These are phyloP conservation scores for Anguilla japonica DNA, from an alignment of 2,113 vertebrate genomes.

Conservation along the genomic window DNA sequence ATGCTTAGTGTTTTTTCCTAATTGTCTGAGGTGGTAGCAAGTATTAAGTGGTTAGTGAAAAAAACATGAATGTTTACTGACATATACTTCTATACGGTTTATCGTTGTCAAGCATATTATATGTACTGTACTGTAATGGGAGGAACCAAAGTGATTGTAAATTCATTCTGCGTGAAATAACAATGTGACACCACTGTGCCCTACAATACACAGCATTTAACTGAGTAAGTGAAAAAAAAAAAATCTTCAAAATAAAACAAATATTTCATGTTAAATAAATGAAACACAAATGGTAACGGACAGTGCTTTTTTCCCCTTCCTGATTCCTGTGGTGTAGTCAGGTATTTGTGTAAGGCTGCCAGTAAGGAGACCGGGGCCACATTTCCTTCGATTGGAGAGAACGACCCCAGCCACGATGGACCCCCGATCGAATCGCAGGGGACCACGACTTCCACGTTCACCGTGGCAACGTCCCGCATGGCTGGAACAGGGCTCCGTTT, in stretches of 20 bases:
- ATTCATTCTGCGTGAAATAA: neutral
- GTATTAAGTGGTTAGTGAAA: conserved; percentile 12
- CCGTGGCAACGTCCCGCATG: neutral
- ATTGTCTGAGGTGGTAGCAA: conserved; percentile 17
- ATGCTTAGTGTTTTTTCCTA: neutral
- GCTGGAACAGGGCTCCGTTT: neutral
- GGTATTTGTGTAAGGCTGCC: conserved; percentile 36
- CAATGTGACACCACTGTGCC: neutral
- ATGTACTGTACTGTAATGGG: conserved; percentile 2
- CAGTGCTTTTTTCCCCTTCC: neutral
- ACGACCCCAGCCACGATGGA: neutral
- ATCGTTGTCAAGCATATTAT: neutral
- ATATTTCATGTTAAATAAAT: conserved; percentile 22
- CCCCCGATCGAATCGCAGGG: neutral
- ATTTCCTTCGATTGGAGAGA: conserved; percentile 34
- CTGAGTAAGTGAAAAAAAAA: conserved; percentile 9
- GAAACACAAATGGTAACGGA: neutral
- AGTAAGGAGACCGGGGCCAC: conserved; percentile 41
- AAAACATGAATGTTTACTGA: conserved; percentile 2
- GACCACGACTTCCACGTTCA: neutral
- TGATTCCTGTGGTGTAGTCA: neutral
- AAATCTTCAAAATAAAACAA: neutral
- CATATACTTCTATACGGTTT: neutral
- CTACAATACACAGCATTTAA: neutral
- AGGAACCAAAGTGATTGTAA: neutral